phyloP scores from a whole-genome alignment of 2,113 vertebrate genomes.

The Chloebia gouldiae region DNA sequence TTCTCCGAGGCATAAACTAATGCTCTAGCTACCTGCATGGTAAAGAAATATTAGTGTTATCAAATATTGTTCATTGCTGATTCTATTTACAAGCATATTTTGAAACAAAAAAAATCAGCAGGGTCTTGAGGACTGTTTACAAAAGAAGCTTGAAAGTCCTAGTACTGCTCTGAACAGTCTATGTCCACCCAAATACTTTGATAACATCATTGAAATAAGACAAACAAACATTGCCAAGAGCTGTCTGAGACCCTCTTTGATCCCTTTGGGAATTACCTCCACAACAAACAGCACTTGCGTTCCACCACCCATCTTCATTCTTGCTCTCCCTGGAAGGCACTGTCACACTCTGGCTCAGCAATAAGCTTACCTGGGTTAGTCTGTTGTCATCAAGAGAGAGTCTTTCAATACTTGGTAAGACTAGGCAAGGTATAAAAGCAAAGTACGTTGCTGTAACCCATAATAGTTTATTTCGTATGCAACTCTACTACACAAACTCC shows the following conservation, averaged over 20 bases:
- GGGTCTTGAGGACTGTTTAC: background rate
- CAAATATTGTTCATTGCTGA: background rate
- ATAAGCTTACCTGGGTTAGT: background rate
- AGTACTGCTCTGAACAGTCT: background rate
- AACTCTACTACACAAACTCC: background rate
- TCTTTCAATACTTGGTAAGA: background rate
- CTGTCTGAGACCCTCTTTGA: background rate
- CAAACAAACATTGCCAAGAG: background rate
- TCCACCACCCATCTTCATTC: fast-evolving
- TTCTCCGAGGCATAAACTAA: background rate
- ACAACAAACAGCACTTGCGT: background rate
- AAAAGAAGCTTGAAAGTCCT: background rate
- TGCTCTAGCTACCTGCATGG: background rate
- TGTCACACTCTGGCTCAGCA: background rate
- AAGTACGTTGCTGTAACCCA: background rate
- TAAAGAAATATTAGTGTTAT: background rate
- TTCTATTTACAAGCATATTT: background rate
- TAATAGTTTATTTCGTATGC: background rate
- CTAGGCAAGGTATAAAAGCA: background rate
- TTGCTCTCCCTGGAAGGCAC: background rate
- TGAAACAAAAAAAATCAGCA: background rate
- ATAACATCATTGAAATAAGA: background rate
- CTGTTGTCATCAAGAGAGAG: background rate
- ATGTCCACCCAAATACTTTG: background rate
- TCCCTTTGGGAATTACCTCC: background rate